Evolutionary conservation across 2,888 invertebrate genomes (phyloP).

Genomic region (Cataglyphis altisquamis): DNA sequence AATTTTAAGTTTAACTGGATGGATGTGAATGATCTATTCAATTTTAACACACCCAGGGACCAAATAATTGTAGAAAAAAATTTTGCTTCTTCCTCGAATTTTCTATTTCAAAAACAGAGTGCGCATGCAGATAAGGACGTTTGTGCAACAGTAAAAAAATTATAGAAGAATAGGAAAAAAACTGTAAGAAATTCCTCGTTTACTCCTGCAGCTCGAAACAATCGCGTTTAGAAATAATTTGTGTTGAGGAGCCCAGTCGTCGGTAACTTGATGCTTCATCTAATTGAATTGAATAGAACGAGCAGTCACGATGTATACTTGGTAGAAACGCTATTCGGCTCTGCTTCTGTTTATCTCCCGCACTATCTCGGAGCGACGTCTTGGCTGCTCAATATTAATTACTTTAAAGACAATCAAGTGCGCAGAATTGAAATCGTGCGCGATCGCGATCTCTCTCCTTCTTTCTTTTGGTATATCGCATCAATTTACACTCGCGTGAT

Average conservation of each 20-base stretch:
- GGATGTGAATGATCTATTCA: background rate
- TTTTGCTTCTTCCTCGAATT: background rate
- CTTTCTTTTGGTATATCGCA: background rate
- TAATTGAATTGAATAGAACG: conserved; percentile 43
- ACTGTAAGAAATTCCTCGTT: background rate
- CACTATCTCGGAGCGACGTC: conserved; percentile 28
- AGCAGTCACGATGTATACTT: conserved; percentile 12
- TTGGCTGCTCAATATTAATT: conserved; percentile 41
- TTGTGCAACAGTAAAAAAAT: background rate
- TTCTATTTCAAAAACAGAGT: background rate
- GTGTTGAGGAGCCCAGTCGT: background rate
- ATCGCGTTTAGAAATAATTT: conserved; percentile 4
- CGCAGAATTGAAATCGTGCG: conserved; percentile 27
- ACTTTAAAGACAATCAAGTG: conserved; percentile 46
- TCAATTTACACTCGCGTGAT: conserved; percentile 12
- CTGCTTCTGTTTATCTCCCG: conserved; percentile 32
- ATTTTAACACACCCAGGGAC: background rate
- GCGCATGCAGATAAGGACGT: background rate
- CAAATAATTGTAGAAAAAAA: background rate
- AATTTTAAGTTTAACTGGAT: background rate
- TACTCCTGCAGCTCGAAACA: background rate
- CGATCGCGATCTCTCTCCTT: conserved; percentile 15
- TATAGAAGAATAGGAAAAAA: background rate
- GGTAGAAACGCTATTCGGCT: conserved; percentile 11
- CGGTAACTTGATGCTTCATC: conserved; percentile 18